Conservation (phyloP, 2,113 vertebrate genomes). For the Dolichallabes microphthalmus region DNA sequence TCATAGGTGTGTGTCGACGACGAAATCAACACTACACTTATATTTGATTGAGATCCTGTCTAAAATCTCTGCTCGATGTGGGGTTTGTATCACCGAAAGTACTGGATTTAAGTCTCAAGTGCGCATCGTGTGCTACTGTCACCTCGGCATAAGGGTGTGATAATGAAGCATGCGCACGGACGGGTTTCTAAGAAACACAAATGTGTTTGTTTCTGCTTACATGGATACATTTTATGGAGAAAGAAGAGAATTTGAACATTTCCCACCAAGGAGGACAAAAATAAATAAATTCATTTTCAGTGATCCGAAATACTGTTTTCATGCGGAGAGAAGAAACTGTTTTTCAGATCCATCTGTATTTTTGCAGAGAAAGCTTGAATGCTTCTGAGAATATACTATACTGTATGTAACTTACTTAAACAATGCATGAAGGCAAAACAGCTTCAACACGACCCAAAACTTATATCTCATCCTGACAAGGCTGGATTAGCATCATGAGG, state of each 20-base stretch:
- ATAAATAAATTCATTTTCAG: too few relatives aligned
- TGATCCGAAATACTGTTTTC: too few relatives aligned
- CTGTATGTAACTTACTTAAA: not conserved
- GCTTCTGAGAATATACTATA: not conserved
- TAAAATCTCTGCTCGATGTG: not conserved
- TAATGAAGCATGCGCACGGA: not conserved
- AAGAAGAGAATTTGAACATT: too few relatives aligned
- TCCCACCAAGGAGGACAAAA: not conserved
- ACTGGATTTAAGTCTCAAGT: not conserved
- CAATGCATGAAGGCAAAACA: not conserved
- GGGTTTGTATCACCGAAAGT: not conserved
- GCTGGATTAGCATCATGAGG: not conserved
- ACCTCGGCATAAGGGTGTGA: not conserved
- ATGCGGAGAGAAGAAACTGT: not conserved
- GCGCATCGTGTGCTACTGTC: not conserved
- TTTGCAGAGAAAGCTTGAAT: not conserved
- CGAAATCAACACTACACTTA: not conserved
- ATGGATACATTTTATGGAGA: too few relatives aligned
- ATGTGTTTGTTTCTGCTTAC: too few relatives aligned
- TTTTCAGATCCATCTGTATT: not conserved
- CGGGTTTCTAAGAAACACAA: too few relatives aligned
- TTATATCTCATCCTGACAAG: not conserved
- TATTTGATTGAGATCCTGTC: too few relatives aligned
- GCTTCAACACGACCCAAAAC: not conserved
- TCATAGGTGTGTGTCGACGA: not conserved